Evolutionary conservation across 2,113 vertebrate genomes (phyloP).

Genomic region (Panurus biarmicus): DNA sequence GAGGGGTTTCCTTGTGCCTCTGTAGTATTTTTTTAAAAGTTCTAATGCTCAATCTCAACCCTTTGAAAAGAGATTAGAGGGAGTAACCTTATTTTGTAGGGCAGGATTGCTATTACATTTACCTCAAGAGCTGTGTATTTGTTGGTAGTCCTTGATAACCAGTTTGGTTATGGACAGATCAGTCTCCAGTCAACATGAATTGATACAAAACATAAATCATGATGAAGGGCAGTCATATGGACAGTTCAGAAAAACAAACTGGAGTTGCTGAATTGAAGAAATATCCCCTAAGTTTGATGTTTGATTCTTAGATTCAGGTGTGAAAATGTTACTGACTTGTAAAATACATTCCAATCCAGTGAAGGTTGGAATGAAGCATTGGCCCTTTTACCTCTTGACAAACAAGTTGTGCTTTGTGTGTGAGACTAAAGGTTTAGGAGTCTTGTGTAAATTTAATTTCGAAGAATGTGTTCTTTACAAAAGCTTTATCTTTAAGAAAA

Average conservation of each 20-base stretch:
- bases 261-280: background rate
- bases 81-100: background rate
- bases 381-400: background rate
- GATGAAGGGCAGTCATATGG: background rate
- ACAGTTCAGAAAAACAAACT: background rate
- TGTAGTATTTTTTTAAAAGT: background rate
- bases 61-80: background rate
- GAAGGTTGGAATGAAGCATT: background rate
- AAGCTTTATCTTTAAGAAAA: background rate
- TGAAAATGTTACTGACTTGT: background rate
- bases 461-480: background rate
- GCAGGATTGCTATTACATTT: accelerated
- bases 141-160: background rate
- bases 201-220: background rate
- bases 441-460: background rate
- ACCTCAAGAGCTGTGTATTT: background rate
- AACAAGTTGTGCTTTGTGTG: background rate
- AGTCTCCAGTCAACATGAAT: background rate
- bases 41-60: background rate
- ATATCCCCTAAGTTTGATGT: background rate
- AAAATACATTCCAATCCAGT: background rate
- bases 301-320: background rate
- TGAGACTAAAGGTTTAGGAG: background rate
- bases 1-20: background rate
- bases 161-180: background rate